These are phyloP conservation scores for Chrysaora quinquecirrha DNA, from an alignment of 30 jellyfish, hydroid and myxozoan species.

Conservation along the genomic window DNA sequence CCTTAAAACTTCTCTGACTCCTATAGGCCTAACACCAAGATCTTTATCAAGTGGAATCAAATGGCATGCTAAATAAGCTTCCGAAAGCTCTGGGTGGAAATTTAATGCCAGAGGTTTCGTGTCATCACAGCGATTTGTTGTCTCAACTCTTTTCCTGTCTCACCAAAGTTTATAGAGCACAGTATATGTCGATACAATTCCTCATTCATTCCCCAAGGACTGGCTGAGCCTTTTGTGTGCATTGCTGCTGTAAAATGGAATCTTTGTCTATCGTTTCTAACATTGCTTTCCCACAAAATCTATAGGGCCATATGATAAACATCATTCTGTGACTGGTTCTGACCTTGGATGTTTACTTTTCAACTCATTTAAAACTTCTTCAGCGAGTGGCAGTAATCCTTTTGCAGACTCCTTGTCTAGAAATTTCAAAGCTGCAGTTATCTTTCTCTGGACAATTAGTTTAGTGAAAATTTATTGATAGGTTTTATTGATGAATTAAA, in stretches of 20 bases:
- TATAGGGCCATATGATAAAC: neutral
- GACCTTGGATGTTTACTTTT: neutral
- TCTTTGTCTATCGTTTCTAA: neutral
- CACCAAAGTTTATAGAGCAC: neutral
- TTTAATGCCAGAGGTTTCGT: neutral
- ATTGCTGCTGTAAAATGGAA: neutral
- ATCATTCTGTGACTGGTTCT: neutral
- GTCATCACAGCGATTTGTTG: neutral
- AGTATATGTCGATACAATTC: neutral
- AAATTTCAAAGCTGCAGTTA: neutral
- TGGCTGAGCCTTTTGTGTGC: slow-evolving; percentile 1
- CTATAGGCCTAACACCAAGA: neutral
- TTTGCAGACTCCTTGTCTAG: neutral
- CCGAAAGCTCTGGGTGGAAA: neutral
- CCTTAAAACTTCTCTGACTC: neutral
- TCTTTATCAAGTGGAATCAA: neutral
- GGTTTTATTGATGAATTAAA: neutral
- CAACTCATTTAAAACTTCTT: neutral
- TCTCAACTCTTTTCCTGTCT: neutral
- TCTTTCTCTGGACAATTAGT: neutral
- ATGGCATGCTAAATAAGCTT: neutral
- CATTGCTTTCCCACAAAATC: neutral
- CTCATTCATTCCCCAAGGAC: neutral
- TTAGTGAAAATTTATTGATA: neutral
- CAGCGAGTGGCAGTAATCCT: neutral